Evolutionary conservation across 2,888 invertebrate genomes (phyloP).

Genomic region (Lochmaea capreae): DNA sequence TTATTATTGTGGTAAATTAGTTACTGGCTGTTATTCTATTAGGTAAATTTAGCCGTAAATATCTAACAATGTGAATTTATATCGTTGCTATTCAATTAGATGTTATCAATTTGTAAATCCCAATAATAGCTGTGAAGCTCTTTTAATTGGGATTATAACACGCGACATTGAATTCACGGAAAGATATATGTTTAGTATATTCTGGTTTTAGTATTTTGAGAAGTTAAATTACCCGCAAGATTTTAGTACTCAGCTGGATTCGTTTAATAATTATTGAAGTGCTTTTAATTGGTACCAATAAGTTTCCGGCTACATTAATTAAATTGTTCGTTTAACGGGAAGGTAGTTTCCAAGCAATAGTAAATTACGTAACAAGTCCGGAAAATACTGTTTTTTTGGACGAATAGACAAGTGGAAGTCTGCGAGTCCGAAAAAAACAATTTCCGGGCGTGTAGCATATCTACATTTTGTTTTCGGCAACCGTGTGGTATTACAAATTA

Average conservation of each 20-base stretch:
- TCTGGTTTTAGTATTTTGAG: conserved; percentile 22
- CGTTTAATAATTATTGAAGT: conserved; percentile 3
- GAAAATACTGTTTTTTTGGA: too few relatives aligned
- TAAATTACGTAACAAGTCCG: too few relatives aligned
- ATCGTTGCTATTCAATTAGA: conserved; percentile 42
- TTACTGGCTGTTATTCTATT: conserved; percentile 43
- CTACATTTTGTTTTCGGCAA: too few relatives aligned
- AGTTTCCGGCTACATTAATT: background rate
- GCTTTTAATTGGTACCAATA: background rate
- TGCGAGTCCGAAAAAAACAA: too few relatives aligned
- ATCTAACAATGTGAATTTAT: conserved; percentile 37
- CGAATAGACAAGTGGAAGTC: too few relatives aligned
- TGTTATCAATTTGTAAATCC: conserved; percentile 42
- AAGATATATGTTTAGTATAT: conserved; percentile 26
- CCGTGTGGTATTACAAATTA: too few relatives aligned
- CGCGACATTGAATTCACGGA: conserved; percentile 37
- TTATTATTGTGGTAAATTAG: conserved; percentile 44
- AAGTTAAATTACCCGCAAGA: conserved; percentile 12
- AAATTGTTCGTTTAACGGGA: background rate
- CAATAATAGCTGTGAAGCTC: conserved; percentile 41
- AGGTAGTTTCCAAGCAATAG: too few relatives aligned
- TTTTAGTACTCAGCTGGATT: background rate
- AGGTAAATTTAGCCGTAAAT: conserved; percentile 44
- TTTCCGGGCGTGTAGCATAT: too few relatives aligned
- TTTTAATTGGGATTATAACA: conserved; percentile 40